Conservation (phyloP, 2,113 vertebrate species). For the Planiliza haematocheilus region DNA sequence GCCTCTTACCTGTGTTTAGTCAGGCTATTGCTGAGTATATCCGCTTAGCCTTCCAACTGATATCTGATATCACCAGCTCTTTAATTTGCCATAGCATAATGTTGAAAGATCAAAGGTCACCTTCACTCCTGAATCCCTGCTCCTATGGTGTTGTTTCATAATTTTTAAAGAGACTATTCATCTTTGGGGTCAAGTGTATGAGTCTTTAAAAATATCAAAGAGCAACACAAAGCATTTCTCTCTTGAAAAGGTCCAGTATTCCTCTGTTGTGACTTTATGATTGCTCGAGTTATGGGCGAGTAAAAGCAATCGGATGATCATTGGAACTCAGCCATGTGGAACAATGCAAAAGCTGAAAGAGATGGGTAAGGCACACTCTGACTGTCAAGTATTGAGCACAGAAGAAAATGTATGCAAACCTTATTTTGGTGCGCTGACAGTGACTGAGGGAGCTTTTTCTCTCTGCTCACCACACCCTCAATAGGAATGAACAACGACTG, state of each 20-base stretch:
- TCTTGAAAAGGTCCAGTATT: conserved; percentile 19
- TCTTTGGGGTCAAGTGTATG: conserved; percentile 7
- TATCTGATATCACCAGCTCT: conserved; percentile 63
- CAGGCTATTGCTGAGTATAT: conserved; percentile 47
- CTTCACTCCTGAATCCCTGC: conserved; percentile 48
- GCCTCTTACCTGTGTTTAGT: conserved; percentile 23
- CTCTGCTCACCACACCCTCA: conserved; percentile 5
- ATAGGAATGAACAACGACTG: neutral
- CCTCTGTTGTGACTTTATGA: conserved; percentile 32
- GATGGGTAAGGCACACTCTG: neutral
- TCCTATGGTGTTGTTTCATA: conserved; percentile 15
- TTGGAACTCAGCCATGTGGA: conserved; percentile 45
- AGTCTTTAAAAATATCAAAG: conserved; percentile 18
- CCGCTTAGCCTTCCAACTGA: conserved; percentile 47
- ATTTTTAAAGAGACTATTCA: conserved; percentile 29
- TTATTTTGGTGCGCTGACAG: conserved; percentile 5
- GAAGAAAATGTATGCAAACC: conserved; percentile 34
- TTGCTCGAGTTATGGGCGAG: conserved; percentile 31
- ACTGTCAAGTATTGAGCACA: conserved; percentile 4
- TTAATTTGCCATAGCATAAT: conserved; percentile 46
- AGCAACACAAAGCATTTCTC: conserved; percentile 20
- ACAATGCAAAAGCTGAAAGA: conserved; percentile 37
- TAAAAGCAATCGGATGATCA: conserved; percentile 36
- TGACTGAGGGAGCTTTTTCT: conserved; percentile 9
- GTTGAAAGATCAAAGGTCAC: conserved; percentile 66